These are phyloP conservation scores for Steinernema feltiae DNA, from an alignment of 1,140 invertebrate species.

Conservation along the genomic window DNA sequence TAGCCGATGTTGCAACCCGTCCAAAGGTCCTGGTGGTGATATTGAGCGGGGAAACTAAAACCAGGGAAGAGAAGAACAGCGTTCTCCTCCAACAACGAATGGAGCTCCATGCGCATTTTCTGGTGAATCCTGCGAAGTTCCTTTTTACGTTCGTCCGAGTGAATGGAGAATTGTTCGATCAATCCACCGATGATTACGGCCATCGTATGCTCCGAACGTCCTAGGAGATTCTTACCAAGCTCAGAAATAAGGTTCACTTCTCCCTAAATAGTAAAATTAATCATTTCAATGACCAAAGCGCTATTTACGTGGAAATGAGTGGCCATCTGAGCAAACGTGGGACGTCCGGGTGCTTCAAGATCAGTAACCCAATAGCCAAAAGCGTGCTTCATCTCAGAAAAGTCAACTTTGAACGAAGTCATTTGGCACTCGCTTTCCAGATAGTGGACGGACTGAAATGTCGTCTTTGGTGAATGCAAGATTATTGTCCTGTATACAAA, in stretches of 20 bases:
- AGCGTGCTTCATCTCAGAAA: background rate
- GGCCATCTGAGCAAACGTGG: conserved; percentile 4
- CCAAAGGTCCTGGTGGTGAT: background rate
- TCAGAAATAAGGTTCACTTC: background rate
- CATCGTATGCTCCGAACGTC: background rate
- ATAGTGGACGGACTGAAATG: background rate
- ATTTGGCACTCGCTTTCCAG: background rate
- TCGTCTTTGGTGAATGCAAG: too few species aligned
- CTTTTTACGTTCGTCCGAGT: background rate
- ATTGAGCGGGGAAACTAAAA: background rate
- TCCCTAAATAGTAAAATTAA: background rate
- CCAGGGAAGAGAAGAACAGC: background rate
- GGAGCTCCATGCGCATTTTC: background rate
- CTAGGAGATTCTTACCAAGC: background rate
- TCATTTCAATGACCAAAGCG: background rate
- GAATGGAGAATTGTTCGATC: background rate
- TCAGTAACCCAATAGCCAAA: background rate
- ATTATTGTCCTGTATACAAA: background rate
- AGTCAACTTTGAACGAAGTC: background rate
- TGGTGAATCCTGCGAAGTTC: background rate
- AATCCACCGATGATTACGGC: background rate
- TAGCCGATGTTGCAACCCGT: background rate
- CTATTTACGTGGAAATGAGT: conserved; percentile 1
- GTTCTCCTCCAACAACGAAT: background rate
- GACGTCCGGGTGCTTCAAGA: background rate